Evolutionary conservation across 2,888 invertebrate genomes (phyloP).

Genomic region (Empis livida): DNA sequence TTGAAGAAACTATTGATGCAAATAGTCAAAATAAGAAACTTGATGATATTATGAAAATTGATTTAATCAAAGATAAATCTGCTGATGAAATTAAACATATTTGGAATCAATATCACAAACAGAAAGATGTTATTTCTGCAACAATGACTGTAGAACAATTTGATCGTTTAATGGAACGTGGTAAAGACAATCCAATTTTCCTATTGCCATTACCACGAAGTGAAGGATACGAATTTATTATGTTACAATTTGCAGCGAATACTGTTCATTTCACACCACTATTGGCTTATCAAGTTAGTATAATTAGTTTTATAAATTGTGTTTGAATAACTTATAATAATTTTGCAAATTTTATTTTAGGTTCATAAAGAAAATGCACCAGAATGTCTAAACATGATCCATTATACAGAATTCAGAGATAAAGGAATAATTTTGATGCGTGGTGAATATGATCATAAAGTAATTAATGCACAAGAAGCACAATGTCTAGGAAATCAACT

Average conservation of each 20-base stretch:
- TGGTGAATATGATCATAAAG: conserved; percentile 73
- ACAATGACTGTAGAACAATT: conserved; percentile 50
- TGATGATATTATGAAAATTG: conserved; percentile 61
- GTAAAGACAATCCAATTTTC: conserved; percentile 53
- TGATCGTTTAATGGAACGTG: conserved; percentile 43
- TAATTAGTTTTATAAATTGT: not conserved
- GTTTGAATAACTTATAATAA: not conserved
- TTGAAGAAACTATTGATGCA: conserved; percentile 15
- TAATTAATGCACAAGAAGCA: conserved; percentile 62
- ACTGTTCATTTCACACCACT: conserved; percentile 74
- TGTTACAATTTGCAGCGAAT: conserved; percentile 59
- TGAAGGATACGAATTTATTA: conserved; percentile 75
- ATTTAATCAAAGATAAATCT: conserved; percentile 56
- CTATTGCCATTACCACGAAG: conserved; percentile 67
- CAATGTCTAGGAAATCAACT: conserved; percentile 76
- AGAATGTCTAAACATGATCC: conserved; percentile 66
- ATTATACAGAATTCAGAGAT: conserved; percentile 60
- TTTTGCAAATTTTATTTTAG: conserved; percentile 25
- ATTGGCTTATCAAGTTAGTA: conserved; percentile 60
- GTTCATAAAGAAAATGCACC: conserved; percentile 81
- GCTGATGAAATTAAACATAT: conserved; percentile 58
- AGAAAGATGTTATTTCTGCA: conserved; percentile 64
- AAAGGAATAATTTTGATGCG: conserved; percentile 72
- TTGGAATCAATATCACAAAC: conserved; percentile 69
- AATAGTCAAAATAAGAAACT: conserved; percentile 42